phyloP scores from a whole-genome alignment of 2,113 vertebrate species.

The Paraplagusia blochii region DNA sequence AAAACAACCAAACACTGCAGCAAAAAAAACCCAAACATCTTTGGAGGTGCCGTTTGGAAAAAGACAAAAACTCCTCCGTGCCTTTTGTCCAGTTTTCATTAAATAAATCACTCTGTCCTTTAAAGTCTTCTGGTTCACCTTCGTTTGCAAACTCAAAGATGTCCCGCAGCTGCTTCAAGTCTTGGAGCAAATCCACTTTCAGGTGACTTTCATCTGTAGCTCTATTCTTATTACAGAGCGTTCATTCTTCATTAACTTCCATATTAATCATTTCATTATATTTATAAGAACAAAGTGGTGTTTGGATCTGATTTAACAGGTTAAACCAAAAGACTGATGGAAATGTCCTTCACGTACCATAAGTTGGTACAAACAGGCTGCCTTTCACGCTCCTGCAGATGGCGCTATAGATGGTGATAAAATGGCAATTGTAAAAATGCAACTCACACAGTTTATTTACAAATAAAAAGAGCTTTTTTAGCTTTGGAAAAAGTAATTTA shows the following conservation, averaged over 20 bases:
- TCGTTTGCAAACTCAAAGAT: not conserved
- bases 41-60: not conserved
- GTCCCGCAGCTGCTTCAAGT: constrained; percentile 21
- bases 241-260: constrained; percentile 43
- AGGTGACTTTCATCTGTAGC: constrained; percentile 33
- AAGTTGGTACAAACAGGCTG: not conserved
- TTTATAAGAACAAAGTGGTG: constrained; percentile 10
- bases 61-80: constrained; percentile 5
- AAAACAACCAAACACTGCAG: constrained; percentile 13
- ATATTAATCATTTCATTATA: constrained; percentile 35
- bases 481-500: no score
- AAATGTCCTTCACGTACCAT: constrained; percentile 12
- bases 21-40: not conserved
- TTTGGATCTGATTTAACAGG: constrained; percentile 3
- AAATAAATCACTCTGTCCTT: constrained; percentile 40
- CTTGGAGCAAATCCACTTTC: constrained; percentile 42
- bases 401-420: no score
- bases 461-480: no score
- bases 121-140: constrained; percentile 12
- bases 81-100: constrained; percentile 6
- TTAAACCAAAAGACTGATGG: constrained; percentile 4
- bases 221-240: constrained; percentile 16
- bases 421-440: no score
- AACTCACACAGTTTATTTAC: no score
- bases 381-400: no score